These are phyloP conservation scores for Chloropsis cyanopogon DNA, from an alignment of 2,113 vertebrate species.

Conservation along the genomic window DNA sequence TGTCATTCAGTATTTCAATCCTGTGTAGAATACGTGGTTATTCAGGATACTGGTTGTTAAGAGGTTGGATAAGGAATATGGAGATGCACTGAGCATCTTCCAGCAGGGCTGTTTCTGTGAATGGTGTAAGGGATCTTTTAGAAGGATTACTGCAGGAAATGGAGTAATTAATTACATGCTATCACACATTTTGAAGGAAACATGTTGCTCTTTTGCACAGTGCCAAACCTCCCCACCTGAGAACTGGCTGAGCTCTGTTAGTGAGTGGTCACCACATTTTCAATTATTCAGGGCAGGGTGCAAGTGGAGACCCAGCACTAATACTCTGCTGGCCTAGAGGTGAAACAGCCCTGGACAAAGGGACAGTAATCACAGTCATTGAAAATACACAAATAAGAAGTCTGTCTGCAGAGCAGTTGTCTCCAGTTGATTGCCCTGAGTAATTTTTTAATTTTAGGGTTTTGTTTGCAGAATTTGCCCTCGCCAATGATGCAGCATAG, in stretches of 20 bases:
- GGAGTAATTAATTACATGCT: neutral
- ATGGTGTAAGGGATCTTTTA: neutral
- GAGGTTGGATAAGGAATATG: neutral
- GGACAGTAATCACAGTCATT: neutral
- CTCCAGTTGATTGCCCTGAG: neutral
- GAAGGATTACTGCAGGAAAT: neutral
- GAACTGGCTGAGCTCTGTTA: neutral
- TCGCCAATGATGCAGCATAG: neutral
- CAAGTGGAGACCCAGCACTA: neutral
- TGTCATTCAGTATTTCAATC: neutral
- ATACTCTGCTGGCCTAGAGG: neutral
- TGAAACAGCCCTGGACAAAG: neutral
- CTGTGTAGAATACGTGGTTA: neutral
- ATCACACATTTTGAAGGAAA: neutral
- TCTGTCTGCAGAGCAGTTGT: neutral
- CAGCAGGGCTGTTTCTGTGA: neutral
- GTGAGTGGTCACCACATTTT: neutral
- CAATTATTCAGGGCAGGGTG: neutral
- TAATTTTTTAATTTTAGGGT: conserved; percentile 5
- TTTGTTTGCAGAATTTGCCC: neutral
- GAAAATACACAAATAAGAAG: neutral
- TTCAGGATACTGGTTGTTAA: neutral
- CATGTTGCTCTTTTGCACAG: neutral
- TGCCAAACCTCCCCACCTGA: neutral
- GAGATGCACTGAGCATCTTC: neutral